Evolutionary conservation across 2,797 vertebrate species (phyloP), one percentile per base, ranked within the genome.

Genomic region (Siniperca scherzeri): DNA sequence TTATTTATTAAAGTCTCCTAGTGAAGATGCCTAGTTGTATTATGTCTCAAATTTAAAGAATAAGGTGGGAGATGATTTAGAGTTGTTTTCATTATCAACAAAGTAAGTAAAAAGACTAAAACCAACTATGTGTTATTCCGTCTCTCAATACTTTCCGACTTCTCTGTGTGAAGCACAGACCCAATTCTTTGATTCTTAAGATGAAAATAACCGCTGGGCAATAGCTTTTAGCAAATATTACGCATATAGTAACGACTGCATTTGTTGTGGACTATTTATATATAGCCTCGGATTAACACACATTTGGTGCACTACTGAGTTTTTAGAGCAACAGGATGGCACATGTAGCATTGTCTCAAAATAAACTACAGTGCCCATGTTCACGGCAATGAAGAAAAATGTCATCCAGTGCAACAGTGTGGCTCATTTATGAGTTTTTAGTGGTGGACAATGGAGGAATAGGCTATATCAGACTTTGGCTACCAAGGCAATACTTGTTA

Each of bases 241-340:
- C 67, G 53, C 36, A 64, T 52, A 42, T 27, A 64, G 61, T 59
- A 66, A 60, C 77, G 59, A 68, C n/a, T 42, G 48, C 65, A 71
- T 62, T 82, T 77, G 68, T 52, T 76, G 52, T 61, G 46, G n/a
- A 61, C 67, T 82, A 60, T 67, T 72, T 70, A 77, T 55, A 74
- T 70, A 77, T 55, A 74, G 70, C 68, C 11, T 7, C 1, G 8
- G 65, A 67, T 74, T 65, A 74, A 74, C 57, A 73, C 52, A 70
- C 68, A 69, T 74, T 65, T 50, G 30, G 71, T 61, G 68, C 40
- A 36, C 68, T n/a, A 10, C 56, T 33, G 13, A 56, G 40, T 21
- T 48, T 55, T 76, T 62, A 66, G 46, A 82, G 59, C 72, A 79
- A 68, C 38, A 65, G 64, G 53, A 27, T 19, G 73, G 33, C 64